Evolutionary conservation across 2,888 invertebrate genomes (phyloP), one percentile per base, ranked within the genome.

Genomic region (Agriopis leucophaearia): DNA sequence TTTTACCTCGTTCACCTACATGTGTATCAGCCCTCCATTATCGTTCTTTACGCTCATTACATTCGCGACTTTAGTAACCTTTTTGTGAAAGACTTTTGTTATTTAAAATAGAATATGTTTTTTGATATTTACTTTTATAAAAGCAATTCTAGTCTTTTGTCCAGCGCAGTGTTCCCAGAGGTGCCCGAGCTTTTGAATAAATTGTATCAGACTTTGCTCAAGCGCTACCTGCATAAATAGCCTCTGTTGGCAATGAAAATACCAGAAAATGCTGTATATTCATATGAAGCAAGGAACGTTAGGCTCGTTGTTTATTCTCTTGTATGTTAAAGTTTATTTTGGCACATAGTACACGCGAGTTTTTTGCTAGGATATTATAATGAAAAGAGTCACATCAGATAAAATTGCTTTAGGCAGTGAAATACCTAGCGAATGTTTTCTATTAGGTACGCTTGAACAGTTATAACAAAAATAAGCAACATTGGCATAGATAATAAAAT

Each of bases 71-170:
- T 55, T 65, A 69, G 69, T 56, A 67, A 71, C 63, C 56, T 70
- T 75, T 73, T 69, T 68, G 66, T 66, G 58, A 73, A 64, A 61
- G 70, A 66, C 66, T 61, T 70, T 63, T 72, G 71, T 73, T 68
- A 73, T 76, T 72, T 71, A 77, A 79, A 71, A 80, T 78, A 81
- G 71, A 80, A 79, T 79, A 77, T 69, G 69, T 71, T 77, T 75
- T 78, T 74, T 71, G 74, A 78, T 79, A 78, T 82, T 82, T 77
- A 71, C 70, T 75, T 74, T 78, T 77, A 76, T 82, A 83, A 83
- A 82, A 79, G 81, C 78, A 84, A 82, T 85, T 82, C 79, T 69
- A 79, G 78, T 56, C 81, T 81, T 80, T 85, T 82, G 84, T 81
- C 82, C 82, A 76, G 79, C 55, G 57, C 62, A 69, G 69, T 76